These are phyloP conservation scores for Potorous gilbertii DNA, from an alignment of 2,797 vertebrate species.

Conservation along the genomic window DNA sequence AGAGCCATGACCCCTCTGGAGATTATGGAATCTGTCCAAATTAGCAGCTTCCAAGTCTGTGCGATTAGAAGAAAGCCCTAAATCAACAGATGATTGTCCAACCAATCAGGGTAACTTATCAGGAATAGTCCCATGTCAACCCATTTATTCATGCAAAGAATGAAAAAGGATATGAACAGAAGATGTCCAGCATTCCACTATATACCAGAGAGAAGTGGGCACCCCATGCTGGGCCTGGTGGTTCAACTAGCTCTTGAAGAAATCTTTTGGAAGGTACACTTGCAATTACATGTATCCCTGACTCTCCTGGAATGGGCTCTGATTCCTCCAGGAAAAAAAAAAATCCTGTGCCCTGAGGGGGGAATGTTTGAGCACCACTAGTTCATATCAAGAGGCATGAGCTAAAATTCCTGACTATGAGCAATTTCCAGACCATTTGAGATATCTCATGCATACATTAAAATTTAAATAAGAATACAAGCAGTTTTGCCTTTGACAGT, in stretches of 20 bases:
- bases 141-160: not conserved
- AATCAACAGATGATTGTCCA: not conserved
- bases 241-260: not conserved
- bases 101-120: not conserved
- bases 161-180: not conserved
- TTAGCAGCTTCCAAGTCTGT: not conserved
- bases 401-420: not conserved
- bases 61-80: not conserved
- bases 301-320: not conserved
- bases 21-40: not conserved
- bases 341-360: not conserved
- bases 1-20: not conserved
- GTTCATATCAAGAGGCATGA: not conserved
- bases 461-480: not conserved
- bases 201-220: not conserved
- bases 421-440: not conserved
- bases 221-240: not conserved
- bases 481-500: not conserved
- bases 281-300: not conserved
- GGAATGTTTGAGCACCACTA: not conserved
- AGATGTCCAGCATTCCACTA: not conserved
- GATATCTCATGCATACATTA: not conserved
- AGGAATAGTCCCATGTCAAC: not conserved
- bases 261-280: not conserved
- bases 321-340: not conserved